phyloP scores from a whole-genome alignment of 2,797 vertebrate genomes.

The Crypturellus tataupa region DNA sequence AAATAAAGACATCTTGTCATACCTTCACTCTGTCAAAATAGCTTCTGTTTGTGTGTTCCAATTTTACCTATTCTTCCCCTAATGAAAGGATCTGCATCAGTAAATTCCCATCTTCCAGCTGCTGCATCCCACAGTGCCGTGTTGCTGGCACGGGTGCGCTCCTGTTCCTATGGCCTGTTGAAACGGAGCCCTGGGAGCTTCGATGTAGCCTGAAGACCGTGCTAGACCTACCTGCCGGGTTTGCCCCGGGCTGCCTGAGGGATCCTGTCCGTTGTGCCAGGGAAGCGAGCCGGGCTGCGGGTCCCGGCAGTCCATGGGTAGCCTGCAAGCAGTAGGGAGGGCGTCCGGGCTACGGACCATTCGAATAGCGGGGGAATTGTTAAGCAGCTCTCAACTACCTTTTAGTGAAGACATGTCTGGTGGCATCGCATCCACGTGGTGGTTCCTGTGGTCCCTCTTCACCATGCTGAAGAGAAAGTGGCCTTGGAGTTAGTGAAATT shows the following conservation, averaged over 20 bases:
- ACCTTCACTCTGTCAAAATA: background rate
- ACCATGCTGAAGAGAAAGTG: background rate
- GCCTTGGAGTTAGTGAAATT: background rate
- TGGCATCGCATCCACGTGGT: accelerated
- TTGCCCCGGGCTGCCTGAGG: background rate
- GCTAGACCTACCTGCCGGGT: background rate
- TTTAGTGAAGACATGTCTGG: background rate
- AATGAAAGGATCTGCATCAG: background rate
- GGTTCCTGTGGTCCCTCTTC: background rate
- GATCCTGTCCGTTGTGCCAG: background rate
- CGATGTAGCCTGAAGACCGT: background rate
- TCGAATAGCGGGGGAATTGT: background rate
- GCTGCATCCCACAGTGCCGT: background rate
- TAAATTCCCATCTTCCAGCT: background rate
- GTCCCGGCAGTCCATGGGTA: background rate
- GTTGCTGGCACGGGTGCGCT: background rate
- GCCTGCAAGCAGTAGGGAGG: background rate
- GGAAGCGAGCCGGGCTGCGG: background rate
- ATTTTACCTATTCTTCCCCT: background rate
- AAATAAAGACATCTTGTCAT: background rate
- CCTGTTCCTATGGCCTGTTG: background rate
- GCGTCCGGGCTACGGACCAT: background rate
- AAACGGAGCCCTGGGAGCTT: background rate
- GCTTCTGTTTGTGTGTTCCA: background rate
- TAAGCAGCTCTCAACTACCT: background rate